phyloP scores from a whole-genome alignment of 2,888 invertebrate genomes.

The Dicranocentrus wangi region DNA sequence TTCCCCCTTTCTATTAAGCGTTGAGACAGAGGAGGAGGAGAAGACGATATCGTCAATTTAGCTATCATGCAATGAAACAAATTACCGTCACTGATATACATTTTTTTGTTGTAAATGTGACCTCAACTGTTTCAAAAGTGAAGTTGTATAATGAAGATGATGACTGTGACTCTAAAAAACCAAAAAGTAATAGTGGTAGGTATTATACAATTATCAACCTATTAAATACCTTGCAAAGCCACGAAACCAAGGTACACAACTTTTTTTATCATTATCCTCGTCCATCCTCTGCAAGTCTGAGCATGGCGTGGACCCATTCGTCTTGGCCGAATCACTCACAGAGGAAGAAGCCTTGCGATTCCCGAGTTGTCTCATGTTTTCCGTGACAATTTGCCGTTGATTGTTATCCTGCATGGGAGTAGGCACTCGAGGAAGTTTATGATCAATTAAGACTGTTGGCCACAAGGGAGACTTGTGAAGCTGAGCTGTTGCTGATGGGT shows the following conservation, averaged over 20 bases:
- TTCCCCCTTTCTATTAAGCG: too few species aligned
- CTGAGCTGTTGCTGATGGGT: slow-evolving; percentile 20
- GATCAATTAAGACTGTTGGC: slow-evolving; percentile 53
- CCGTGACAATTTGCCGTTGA: slow-evolving; percentile 44
- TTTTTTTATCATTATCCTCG: slow-evolving; percentile 30
- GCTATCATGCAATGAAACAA: too few species aligned
- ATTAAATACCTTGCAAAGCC: slow-evolving; percentile 57
- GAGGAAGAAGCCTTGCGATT: slow-evolving; percentile 54
- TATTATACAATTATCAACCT: not conserved
- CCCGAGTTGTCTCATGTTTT: slow-evolving; percentile 50
- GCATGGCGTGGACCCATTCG: slow-evolving; percentile 37
- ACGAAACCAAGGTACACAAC: slow-evolving; percentile 55
- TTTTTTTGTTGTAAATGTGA: too few species aligned
- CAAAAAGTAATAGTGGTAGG: not conserved
- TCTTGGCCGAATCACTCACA: not conserved
- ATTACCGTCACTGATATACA: too few species aligned
- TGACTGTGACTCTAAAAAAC: not conserved
- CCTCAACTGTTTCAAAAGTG: not conserved
- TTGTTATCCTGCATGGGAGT: slow-evolving; percentile 29
- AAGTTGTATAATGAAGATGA: not conserved
- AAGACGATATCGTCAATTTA: too few species aligned
- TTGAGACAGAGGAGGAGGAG: too few species aligned
- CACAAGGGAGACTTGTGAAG: slow-evolving; percentile 26
- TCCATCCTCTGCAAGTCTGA: slow-evolving; percentile 39
- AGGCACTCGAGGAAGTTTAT: slow-evolving; percentile 59